phyloP scores from a whole-genome alignment of 2,113 vertebrate species.

The Elephantulus edwardii region DNA sequence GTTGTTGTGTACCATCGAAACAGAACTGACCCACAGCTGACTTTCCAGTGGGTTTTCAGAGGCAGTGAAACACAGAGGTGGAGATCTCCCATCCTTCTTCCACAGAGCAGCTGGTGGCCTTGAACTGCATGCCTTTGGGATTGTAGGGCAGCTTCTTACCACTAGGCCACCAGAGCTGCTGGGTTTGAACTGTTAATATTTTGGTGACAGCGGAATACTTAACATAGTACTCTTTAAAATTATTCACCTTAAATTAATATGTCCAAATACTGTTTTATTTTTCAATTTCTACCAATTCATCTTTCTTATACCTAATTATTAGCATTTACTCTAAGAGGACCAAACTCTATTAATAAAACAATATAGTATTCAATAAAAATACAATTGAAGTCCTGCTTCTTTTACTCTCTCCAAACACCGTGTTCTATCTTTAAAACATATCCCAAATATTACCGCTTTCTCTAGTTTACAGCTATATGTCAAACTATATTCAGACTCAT shows the following conservation, averaged over 20 bases:
- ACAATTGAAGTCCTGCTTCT: neutral
- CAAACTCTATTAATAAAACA: neutral
- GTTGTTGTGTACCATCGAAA: too few species aligned
- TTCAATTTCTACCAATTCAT: neutral
- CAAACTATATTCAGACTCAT: neutral
- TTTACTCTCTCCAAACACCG: neutral
- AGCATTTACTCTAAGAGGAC: neutral
- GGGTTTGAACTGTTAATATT: neutral
- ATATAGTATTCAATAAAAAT: too few species aligned
- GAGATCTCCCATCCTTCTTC: too few species aligned
- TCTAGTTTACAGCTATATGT: neutral
- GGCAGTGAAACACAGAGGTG: too few species aligned
- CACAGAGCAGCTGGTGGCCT: too few species aligned
- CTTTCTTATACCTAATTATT: neutral
- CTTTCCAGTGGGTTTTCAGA: too few species aligned
- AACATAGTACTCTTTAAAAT: neutral
- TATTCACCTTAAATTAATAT: neutral
- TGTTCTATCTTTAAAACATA: neutral
- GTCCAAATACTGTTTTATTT: neutral
- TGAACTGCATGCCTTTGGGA: too few species aligned
- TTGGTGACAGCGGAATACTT: too few species aligned
- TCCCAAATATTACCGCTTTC: neutral
- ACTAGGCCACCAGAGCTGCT: too few species aligned
- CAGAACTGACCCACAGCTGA: too few species aligned
- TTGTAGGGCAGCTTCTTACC: neutral